phyloP scores from a whole-genome alignment of 2,113 vertebrate genomes.

The Sclerurus mexicanus region DNA sequence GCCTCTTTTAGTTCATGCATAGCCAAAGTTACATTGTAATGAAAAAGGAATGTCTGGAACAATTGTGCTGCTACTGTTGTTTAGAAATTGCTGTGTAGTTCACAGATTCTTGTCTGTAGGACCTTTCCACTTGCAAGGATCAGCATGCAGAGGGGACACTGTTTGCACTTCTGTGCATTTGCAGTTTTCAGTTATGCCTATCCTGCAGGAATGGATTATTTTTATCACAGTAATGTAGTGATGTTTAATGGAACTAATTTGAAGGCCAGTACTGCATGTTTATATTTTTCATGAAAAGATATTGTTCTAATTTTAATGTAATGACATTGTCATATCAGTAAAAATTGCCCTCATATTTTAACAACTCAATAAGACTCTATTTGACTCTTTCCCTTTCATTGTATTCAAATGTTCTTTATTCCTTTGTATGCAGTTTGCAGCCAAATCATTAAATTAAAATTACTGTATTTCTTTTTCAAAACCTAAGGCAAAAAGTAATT shows the following conservation, averaged over 20 bases:
- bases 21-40: background rate
- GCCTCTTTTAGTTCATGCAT: rapidly evolving
- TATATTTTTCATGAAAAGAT: background rate
- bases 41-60: background rate
- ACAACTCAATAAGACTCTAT: background rate
- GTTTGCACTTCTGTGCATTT: background rate
- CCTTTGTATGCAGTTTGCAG: background rate
- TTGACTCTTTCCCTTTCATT: background rate
- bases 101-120: background rate
- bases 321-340: background rate
- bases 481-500: background rate
- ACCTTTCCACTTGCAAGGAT: background rate
- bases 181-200: background rate
- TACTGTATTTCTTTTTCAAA: background rate
- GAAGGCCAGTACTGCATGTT: background rate
- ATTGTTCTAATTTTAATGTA: background rate
- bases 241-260: background rate
- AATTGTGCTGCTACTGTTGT: background rate
- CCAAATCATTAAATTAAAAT: conserved; percentile 45
- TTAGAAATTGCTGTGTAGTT: background rate
- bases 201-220: background rate
- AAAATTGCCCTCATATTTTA: conserved; percentile 18
- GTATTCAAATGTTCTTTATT: background rate
- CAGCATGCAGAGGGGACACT: background rate
- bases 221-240: background rate